Evolutionary conservation across 2,113 vertebrate species (phyloP).

Genomic region (Tupaia chinensis): DNA sequence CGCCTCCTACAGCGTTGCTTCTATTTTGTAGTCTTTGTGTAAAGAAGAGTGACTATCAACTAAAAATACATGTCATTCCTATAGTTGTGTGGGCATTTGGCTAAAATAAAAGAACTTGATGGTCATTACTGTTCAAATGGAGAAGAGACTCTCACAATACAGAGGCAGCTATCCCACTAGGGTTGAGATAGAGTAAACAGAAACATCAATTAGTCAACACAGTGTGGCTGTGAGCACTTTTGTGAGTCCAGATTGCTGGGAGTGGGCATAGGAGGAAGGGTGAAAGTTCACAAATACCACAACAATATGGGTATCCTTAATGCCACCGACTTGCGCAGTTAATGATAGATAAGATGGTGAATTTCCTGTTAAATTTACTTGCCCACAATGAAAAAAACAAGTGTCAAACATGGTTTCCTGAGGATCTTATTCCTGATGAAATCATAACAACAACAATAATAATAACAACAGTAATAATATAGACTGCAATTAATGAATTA

Average conservation of each 20-base stretch:
- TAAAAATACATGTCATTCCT: neutral
- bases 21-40: neutral
- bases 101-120: neutral
- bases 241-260: neutral
- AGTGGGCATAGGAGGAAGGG: neutral
- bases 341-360: neutral
- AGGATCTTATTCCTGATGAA: neutral
- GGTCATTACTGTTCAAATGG: neutral
- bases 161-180: neutral
- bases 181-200: neutral
- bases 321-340: neutral
- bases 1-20: neutral
- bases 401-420: neutral
- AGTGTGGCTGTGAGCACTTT: neutral
- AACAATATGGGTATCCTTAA: no score
- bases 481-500: constrained; percentile 20
- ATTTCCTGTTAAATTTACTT: neutral
- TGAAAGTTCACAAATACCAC: neutral
- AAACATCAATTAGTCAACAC: neutral
- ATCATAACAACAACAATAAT: neutral
- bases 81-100: neutral
- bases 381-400: neutral
- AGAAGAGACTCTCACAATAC: neutral
- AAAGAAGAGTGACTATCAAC: neutral
- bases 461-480: constrained; percentile 10